Evolutionary conservation across 2,113 vertebrate genomes (phyloP), one percentile per base, ranked within the genome.

Genomic region (Ifrita kowaldi): DNA sequence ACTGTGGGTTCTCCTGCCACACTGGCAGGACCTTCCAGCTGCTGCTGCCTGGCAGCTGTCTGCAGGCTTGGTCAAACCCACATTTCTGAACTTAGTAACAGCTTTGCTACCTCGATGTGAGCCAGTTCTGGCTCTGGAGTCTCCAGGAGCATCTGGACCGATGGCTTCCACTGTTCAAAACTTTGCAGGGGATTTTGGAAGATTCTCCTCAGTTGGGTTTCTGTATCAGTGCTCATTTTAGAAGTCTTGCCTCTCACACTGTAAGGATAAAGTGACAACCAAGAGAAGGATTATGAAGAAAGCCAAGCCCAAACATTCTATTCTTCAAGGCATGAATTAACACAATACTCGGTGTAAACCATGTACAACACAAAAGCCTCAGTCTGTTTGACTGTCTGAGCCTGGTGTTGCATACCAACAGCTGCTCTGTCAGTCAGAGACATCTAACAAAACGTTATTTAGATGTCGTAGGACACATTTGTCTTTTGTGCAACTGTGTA

Each of bases 211-310:
- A 99, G 98, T 7, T 98, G 95, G 0, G 78, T 71, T 92, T 98
- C 98, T 0, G 97, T 90, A 30, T 98, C 98, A 1, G 95, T 97
- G 69, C 97, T 98, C 89, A 99, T 98, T 91, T 98, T 97, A 44
- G 97, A 93, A 4, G 95, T 98, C 96, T 97, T 97, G 41, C 97
- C 97, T 93, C 98, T 99, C 95, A 99, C 96, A 75, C 99, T 99
- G 97, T 17, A 27, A 83, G 87, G 73, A 35, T 41, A 68, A 49
- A 18, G 44, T 50, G 37, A 91, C 35, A 90, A 53, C 20, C 23
- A 17, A 91, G 75, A 82, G 46, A 80, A 88, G 56, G 52, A 93
- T 95, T 92, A 95, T 2, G 5, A 62, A 92, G 74, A 95, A 97
- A 92, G 71, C 62, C 62, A 83, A 76, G 32, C 53, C 50, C 74